Base-by-base conservation (phyloP, 1,140 invertebrate genomes). In the Drosophila arizonae region DNA sequence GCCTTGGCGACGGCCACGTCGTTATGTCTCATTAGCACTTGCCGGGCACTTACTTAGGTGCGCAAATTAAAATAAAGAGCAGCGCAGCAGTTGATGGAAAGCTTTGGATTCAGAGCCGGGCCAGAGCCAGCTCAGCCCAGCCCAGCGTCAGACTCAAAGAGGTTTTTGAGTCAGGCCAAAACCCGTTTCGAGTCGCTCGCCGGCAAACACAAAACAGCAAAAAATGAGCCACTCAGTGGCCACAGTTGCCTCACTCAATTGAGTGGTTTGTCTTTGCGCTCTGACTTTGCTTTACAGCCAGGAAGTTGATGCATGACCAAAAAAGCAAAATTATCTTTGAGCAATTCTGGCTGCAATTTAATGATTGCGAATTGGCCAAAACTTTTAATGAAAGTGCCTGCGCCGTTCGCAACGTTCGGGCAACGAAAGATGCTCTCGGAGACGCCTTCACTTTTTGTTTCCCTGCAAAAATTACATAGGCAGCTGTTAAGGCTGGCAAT, bases 21-120 rank as follows among this genome's bases (percentile, higher is more conserved):
- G 86, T 86, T 86, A 86, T 86, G 82, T 86, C 82, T 82, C 79
- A 86, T 86, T 86, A 86, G 82, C 84, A 86, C 82, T 76, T 64
- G 61, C 62, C 66, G 57, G 69, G 81, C 81, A 88, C 74, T 79
- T 87, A 57, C 72, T 70, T 76, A 72, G 74, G 67, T 64, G 56
- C 26, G 55, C 73, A 87, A 87, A 87, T 86, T 86, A 87, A 86
- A 87, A 87, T 84, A 66, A 73, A 84, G 80, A 79, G 76, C 74
- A 77, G 56, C 51, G 39, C 55, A 30, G 21, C 65, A 52, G 51
- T 62, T 73, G 71, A 73, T 73, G 65, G 65, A 73, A 73, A 73
- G 57, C 63, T 50, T 71, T 51, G 30, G 36, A 46, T 26, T 51
- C 46, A 33, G 57, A 6, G 56, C 26, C 56, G 24, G 36, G n/a